Evolutionary conservation across 2,797 vertebrate genomes (phyloP).

Genomic region (Pantherophis alleghaniensis): DNA sequence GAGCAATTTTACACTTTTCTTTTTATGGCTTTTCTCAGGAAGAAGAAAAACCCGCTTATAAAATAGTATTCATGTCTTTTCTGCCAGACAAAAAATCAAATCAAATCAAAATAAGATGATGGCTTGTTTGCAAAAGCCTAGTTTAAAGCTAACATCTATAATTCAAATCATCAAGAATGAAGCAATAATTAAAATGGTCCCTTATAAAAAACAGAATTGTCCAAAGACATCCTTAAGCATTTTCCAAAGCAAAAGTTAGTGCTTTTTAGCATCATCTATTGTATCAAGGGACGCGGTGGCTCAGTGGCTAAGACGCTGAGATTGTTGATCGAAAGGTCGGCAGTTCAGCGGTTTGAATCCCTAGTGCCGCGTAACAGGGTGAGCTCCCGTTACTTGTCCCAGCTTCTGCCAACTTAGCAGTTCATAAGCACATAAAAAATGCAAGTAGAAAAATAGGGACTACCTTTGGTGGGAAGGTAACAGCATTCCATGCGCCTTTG

Average conservation of each 20-base stretch:
- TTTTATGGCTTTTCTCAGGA: neutral
- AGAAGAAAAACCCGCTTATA: neutral
- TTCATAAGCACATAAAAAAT: no score
- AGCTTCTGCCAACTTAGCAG: no score
- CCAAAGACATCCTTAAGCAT: slow-evolving; percentile 40
- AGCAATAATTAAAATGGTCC: slow-evolving; percentile 25
- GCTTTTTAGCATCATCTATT: slow-evolving; percentile 35
- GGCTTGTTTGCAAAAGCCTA: slow-evolving; percentile 49
- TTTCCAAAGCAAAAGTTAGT: slow-evolving; percentile 52
- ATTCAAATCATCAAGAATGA: slow-evolving; percentile 22
- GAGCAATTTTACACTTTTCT: neutral
- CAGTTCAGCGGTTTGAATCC: no score
- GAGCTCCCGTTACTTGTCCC: no score
- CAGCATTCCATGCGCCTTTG: no score
- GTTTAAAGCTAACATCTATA: slow-evolving; percentile 21
- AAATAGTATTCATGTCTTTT: neutral
- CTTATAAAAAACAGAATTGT: neutral
- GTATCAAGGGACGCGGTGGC: neutral
- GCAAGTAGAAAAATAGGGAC: no score
- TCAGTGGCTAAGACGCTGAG: no score
- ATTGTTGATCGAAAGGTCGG: no score
- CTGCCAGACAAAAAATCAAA: neutral
- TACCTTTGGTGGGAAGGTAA: no score
- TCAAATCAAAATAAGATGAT: neutral
- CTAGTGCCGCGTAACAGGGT: no score